Base-by-base conservation (phyloP, 1,140 invertebrate genomes). In the Plectrocnemia conspersa region DNA sequence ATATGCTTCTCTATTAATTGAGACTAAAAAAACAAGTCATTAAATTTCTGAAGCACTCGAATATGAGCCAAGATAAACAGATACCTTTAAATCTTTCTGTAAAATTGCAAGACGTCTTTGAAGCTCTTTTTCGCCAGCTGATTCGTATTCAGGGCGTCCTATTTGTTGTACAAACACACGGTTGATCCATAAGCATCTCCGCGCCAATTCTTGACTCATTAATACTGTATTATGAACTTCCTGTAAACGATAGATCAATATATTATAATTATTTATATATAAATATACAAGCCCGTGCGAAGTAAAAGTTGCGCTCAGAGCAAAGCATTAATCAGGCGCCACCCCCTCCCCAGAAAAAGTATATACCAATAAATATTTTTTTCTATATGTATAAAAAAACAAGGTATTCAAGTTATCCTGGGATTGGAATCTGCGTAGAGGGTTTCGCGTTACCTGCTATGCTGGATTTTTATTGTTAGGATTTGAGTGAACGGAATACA, bases 191-290 rank as follows among this genome's bases (percentile, higher is more conserved):
- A 88, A 78, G 65, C 84, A 87, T 38, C 84, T 77, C 63, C 83
- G 80, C 1, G 85, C 84, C 40, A 85, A 74, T 65, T 88, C 85
- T 52, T 82, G 79, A 63, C 83, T 83, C 75, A 83, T 82, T 38
- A 83, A 76, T 9, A 85, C 80, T 1, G 84, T 86, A 64, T 88
- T 86, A 62, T 88, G 84, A 1, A 89, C 83, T 68, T 87, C 85
- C 81, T 83, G 64, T 0, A 64, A 59, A 64, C 16, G 38, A 25
- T 13, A 42, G 25, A 16, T 18, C 18, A 18, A 4, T n/a, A n/a
- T n/a, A n/a, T n/a, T n/a, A n/a, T n/a, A n/a, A n/a, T n/a, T n/a
- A n/a, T n/a, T n/a, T n/a, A n/a, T n/a, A n/a, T n/a, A n/a, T n/a
- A n/a, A n/a, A n/a, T n/a, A n/a, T n/a, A n/a, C n/a, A n/a, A n/a